Percentiles rank a stretch among this genome's conserved stretches.
phyloP scores from a whole-genome alignment of 2,888 invertebrate genomes.

The Serripes groenlandicus region DNA sequence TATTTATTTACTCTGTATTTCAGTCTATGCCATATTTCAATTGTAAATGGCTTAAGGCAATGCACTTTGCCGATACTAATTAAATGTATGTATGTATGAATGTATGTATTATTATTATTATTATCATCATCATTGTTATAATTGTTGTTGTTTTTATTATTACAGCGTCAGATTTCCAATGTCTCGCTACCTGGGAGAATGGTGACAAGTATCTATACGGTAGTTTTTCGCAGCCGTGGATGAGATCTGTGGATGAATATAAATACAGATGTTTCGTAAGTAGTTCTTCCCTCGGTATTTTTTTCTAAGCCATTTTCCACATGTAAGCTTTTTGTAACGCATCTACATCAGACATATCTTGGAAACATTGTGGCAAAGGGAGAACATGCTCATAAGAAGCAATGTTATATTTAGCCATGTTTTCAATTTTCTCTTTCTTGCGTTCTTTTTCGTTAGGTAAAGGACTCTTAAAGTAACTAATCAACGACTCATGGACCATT shows the following conservation, averaged over 20 bases:
- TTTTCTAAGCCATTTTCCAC: not conserved
- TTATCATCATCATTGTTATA: not conserved
- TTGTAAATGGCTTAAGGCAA: no score
- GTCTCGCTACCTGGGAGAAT: slow-evolving; percentile 81
- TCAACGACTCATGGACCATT: no score
- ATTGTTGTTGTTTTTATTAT: not conserved
- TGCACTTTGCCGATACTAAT: no score
- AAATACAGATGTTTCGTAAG: slow-evolving; percentile 95
- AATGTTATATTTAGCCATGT: no score
- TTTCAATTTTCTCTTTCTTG: no score
- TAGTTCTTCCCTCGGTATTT: slow-evolving; percentile 28
- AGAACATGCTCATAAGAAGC: not conserved
- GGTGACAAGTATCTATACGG: slow-evolving; percentile 83
- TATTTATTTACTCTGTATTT: no score
- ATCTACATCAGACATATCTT: not conserved
- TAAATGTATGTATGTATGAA: no score
- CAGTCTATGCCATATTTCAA: no score
- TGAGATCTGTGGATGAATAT: slow-evolving; percentile 94
- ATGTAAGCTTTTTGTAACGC: not conserved
- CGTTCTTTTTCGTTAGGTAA: no score
- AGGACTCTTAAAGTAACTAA: no score
- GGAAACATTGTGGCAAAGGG: not conserved
- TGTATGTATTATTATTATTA: not conserved
- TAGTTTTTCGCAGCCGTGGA: slow-evolving; percentile 85
- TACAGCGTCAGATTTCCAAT: slow-evolving; percentile 80